phyloP scores from a whole-genome alignment of 2,888 invertebrate genomes.

The Phymatocera aterrima region DNA sequence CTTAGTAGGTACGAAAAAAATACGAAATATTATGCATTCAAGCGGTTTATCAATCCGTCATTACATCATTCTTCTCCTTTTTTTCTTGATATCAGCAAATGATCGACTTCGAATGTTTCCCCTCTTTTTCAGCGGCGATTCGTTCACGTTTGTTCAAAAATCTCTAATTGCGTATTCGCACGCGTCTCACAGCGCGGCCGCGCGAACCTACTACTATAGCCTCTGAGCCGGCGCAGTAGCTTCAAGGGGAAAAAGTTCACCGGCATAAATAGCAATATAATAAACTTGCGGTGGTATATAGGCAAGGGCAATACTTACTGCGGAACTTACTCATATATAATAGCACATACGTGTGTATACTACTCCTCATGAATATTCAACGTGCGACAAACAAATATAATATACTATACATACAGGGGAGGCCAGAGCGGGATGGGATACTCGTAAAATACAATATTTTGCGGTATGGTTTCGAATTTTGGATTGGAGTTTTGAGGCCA shows the following conservation, averaged over 20 bases:
- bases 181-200: not conserved
- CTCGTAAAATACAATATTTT: conserved; percentile 27
- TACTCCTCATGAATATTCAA: conserved; percentile 64
- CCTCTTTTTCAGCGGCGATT: too few relatives aligned
- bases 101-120: too few relatives aligned
- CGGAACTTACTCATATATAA: conserved; percentile 55
- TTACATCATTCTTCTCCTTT: not conserved
- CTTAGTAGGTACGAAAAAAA: too few relatives aligned
- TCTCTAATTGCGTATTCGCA: conserved; percentile 1
- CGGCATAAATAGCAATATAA: conserved; percentile 60
- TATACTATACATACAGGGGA: too few relatives aligned
- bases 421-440: too few relatives aligned
- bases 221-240: not conserved
- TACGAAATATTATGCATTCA: too few relatives aligned
- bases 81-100: not conserved
- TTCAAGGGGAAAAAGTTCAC: conserved; percentile 55
- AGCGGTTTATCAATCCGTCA: too few relatives aligned
- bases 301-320: not conserved
- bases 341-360: too few relatives aligned
- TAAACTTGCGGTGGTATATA: conserved; percentile 49
- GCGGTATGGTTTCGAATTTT: not conserved
- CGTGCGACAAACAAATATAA: conserved; percentile 52
- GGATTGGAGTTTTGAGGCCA: too few relatives aligned
- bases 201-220: not conserved
- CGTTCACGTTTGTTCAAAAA: too few relatives aligned